Evolutionary conservation across 2,113 vertebrate genomes (phyloP), one percentile per base, ranked within the genome.

Genomic region (Catharus minimus): DNA sequence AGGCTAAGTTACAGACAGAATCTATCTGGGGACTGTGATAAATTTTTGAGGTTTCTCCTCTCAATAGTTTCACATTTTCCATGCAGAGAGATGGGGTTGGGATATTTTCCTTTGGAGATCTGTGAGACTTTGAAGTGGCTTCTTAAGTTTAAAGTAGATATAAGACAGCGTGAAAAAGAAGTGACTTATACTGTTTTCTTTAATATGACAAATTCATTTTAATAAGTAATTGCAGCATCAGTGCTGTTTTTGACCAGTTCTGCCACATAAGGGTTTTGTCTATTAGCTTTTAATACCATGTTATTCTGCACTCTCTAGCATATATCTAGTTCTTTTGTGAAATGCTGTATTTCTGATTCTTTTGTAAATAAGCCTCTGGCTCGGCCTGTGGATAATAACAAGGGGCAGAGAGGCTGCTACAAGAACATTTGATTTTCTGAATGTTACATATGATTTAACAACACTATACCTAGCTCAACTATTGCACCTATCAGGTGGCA

Each of bases 1-100:
- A 66, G 28, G 7, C 7, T 60, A 89, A 74, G 49, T 66, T 79
- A 86, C n/a, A 88, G 85, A 82, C 36, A 78, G 52, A 86, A 53
- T 91, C 47, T 67, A 2, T 95, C 62, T 88, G 82, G 88, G 81
- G 32, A 64, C 4, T 1, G 14, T n/a, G 76, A 88, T 72, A 75
- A 10, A 74, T 90, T 91, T 74, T 87, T 92, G 75, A 91, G 87
- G 57, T 67, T 94, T 84, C 38, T 8, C 47, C 7, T 36, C 46
- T 47, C 41, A 79, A 15, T 26, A 68, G 20, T 88, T 88, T 79
- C 69, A 83, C 65, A 67, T 86, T 95, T 95, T 96, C 86, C 49
- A 74, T 57, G 22, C 13, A 73, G 39, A 78, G 28, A 38, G 27
- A 52, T 0, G 0, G 26, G 4, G 26, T 41, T 82, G 64, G 46